Evolutionary conservation across 2,113 vertebrate genomes (phyloP).

Genomic region (Eretmochelys imbricata): DNA sequence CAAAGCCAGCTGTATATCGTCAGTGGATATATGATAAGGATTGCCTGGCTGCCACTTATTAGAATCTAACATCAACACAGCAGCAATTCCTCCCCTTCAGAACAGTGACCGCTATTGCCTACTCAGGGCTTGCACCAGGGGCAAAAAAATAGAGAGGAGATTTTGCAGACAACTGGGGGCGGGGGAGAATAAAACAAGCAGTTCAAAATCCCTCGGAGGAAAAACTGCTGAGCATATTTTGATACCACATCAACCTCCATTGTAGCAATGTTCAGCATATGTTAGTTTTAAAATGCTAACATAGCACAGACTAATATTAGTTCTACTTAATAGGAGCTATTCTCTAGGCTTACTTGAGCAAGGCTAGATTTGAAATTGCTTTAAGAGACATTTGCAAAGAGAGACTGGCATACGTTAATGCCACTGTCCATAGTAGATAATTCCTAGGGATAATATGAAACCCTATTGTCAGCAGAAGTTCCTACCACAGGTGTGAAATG

Average conservation of each 20-base stretch:
- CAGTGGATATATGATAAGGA: background rate
- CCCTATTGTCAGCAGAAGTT: background rate
- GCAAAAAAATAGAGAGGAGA: background rate
- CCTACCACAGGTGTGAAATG: background rate
- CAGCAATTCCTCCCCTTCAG: background rate
- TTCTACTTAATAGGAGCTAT: background rate
- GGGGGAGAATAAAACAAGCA: background rate
- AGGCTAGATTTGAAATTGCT: background rate
- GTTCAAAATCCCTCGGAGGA: background rate
- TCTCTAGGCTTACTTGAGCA: background rate
- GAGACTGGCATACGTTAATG: background rate
- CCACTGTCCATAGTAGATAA: background rate
- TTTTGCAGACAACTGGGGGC: accelerated
- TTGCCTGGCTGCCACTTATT: background rate
- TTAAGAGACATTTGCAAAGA: background rate
- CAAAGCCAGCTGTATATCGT: background rate
- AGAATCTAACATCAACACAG: background rate
- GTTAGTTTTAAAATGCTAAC: background rate
- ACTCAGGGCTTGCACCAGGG: background rate
- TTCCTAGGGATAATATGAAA: background rate
- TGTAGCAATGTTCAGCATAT: accelerated
- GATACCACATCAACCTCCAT: background rate
- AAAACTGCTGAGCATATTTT: background rate
- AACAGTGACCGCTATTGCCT: background rate
- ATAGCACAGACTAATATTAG: background rate